These are phyloP conservation scores for Sebastes ruberrimus DNA, from an alignment of 2,797 vertebrate genomes.

Conservation along the genomic window DNA sequence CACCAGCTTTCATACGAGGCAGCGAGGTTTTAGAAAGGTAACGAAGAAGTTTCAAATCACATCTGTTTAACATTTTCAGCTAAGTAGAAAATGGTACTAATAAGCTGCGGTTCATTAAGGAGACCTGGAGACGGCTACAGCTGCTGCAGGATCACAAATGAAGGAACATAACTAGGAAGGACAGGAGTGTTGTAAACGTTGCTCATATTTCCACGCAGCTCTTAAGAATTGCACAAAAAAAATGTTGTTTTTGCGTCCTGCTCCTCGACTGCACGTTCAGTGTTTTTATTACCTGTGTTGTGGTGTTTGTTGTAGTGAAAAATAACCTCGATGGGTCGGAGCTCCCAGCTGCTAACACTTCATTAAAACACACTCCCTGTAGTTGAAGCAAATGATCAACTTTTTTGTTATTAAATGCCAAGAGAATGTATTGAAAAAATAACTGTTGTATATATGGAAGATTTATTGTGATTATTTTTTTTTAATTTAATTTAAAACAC, in stretches of 20 bases:
- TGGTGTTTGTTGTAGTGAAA: neutral
- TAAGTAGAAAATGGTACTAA: too few relatives aligned
- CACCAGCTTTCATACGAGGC: too few relatives aligned
- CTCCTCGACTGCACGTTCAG: neutral
- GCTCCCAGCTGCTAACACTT: slow-evolving; percentile 6
- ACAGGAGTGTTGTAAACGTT: neutral
- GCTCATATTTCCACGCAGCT: neutral
- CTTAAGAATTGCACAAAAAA: neutral
- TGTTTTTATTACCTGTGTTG: neutral
- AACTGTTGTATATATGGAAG: slow-evolving; percentile 10
- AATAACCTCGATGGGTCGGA: neutral
- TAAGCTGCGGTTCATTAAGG: too few relatives aligned
- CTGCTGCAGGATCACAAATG: too few relatives aligned
- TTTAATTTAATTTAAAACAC: slow-evolving; percentile 14
- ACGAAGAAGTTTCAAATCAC: too few relatives aligned
- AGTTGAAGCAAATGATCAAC: too few relatives aligned
- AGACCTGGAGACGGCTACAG: too few relatives aligned
- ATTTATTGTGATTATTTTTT: slow-evolving; percentile 19
- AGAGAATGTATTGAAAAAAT: slow-evolving; percentile 34
- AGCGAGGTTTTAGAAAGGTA: too few relatives aligned
- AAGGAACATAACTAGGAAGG: too few relatives aligned
- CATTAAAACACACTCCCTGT: too few relatives aligned
- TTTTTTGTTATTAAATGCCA: slow-evolving; percentile 27
- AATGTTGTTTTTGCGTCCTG: too few relatives aligned
- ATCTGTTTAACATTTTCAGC: too few relatives aligned